Evolutionary conservation across 2,113 vertebrate species (phyloP).

Genomic region (Odocoileus virginianus): DNA sequence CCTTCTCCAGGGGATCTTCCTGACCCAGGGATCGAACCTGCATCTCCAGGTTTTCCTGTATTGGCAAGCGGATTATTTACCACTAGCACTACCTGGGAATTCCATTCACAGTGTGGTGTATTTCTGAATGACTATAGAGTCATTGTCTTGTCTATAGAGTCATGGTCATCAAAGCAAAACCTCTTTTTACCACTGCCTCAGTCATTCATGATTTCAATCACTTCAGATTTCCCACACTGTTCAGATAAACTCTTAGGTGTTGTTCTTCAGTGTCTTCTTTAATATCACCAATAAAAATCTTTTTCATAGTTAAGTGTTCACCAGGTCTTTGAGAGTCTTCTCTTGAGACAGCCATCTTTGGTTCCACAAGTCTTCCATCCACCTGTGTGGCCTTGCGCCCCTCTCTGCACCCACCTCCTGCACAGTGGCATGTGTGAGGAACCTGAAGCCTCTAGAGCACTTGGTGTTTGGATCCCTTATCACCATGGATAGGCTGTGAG

Average conservation of each 20-base stretch:
- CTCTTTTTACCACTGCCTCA: neutral
- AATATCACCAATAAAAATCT: neutral
- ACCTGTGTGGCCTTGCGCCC: neutral
- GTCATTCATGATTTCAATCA: neutral
- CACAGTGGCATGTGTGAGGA: neutral
- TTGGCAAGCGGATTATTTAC: neutral
- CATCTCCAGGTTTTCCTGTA: neutral
- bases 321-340: neutral
- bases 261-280: neutral
- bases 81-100: neutral
- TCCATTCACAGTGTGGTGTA: neutral
- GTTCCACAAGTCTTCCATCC: neutral
- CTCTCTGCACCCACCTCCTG: neutral
- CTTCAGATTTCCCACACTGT: neutral
- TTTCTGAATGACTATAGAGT: neutral
- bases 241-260: neutral
- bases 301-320: neutral
- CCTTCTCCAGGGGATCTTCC: neutral
- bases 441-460: neutral
- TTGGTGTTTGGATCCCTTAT: neutral
- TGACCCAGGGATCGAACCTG: neutral
- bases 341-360: neutral
- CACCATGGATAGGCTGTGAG: neutral
- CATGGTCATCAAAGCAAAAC: neutral
- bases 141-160: neutral